Base-by-base conservation (phyloP, 2,797 vertebrate species). In the Morelia viridis region DNA sequence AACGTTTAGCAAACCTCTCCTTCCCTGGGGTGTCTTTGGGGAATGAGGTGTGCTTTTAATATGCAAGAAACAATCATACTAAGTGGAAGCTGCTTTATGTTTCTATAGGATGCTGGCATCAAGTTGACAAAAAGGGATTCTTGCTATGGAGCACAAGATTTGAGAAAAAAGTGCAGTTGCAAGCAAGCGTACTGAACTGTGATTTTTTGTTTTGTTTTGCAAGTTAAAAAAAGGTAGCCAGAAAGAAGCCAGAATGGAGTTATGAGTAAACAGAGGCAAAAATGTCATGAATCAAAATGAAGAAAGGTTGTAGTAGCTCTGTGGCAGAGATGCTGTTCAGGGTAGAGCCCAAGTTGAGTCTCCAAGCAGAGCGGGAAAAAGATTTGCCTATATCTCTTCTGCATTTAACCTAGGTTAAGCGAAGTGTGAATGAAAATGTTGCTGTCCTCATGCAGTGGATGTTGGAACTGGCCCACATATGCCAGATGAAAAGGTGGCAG, bases 21-120 rank as follows among this genome's bases (percentile, higher is more conserved):
- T 93, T 95, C 71, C 24, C 58, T 46, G 53, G 31, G 56, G 24
- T 88, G 92, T 85, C 86, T 94, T 92, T 93, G 71, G 91, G 90
- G 92, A 50, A 92, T n/a, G 64, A 85, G 90, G 61, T 93, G 61
- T 85, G 91, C 90, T 94, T 95, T 83, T 95, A 94, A 93, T 95
- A 96, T 94, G 93, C 1, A 58, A 87, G 86, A 93, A 94, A 91
- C 93, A 93, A 94, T 94, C 94, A 94, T 94, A 64, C 50, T 76
- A 46, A 62, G 57, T 68, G 41, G 11, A 11, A 57, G 5, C 9
- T 11, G 89, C 95, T 65, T 41, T 96, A 50, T 92, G n/a, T 95
- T 94, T 94, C 80, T 58, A 84, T 1, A 1, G 5, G 61, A 86
- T 84, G 90, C 15, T 13, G 50, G 10, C 91, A 56, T 65, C 62